Base-by-base conservation (phyloP, 2,113 vertebrate genomes). In the Trematomus loennbergii region DNA sequence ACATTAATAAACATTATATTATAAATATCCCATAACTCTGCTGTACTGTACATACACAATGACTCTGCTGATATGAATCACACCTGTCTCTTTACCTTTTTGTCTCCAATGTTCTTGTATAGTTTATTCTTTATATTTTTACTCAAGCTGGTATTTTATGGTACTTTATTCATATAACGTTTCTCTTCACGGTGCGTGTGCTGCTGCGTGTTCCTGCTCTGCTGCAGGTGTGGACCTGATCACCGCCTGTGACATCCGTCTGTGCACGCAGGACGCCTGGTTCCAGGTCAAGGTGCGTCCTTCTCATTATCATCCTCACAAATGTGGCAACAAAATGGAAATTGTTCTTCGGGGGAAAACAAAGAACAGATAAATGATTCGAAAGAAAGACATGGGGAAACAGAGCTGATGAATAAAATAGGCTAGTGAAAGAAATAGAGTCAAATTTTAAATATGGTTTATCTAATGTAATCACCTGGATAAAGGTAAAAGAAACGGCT, bases 181-280 rank as follows among this genome's bases (percentile, higher is more conserved):
- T 29, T 29, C 25, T 29, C 25, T 29, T 29, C 25, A 29, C 25
- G 25, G 25, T 29, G 25, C 25, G 25, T 25, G 25, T 29, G 25
- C 25, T 29, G 36, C 36, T 36, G 36, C 7, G 36, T 72, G 48
- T 43, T 45, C 36, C 36, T 87, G 16, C 25, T 77, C 8, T 76
- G 29, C 48, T 3, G 16, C 82, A 98, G 97, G 96, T 0, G 91
- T 98, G 4, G 96, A 97, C 80, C 94, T 97, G 61, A 88, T 98
- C 78, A 95, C 96, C 0, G 96, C 97, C 82, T 97, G 97, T 29
- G 97, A 97, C 70, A 95, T 98, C n/a, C 96, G 97, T 0, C 94
- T 97, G 64, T 97, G 97, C 45, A 89, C 95, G 0, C 95, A 96
- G 89, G 96, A 97, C 12, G 95, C 96, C 22, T 97, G 94, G 95